phyloP scores from a whole-genome alignment of 2,797 vertebrate genomes.

The Phalloptychus januarius region DNA sequence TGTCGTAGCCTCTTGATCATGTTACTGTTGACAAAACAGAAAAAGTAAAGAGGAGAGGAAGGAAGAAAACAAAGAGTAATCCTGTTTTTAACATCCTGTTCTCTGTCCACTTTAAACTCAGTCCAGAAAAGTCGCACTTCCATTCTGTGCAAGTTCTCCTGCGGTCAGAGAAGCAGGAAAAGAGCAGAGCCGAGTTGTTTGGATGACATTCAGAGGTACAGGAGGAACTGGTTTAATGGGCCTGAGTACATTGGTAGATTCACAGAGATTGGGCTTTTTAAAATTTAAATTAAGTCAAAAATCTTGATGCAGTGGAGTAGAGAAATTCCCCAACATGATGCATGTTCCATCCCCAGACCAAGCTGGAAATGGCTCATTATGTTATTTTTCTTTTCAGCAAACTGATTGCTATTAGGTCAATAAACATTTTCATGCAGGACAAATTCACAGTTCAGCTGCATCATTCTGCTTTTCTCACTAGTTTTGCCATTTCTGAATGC shows the following conservation, averaged over 20 bases:
- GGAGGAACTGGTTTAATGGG: not conserved
- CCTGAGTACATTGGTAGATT: conserved; percentile 8
- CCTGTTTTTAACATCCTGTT: conserved; percentile 29
- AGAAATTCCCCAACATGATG: conserved; percentile 28
- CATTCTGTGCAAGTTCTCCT: conserved; percentile 20
- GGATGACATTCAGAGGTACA: conserved; percentile 31
- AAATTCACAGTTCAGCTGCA: conserved; percentile 18
- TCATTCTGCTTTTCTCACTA: conserved; percentile 15
- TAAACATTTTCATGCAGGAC: conserved; percentile 30
- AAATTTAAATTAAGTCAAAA: conserved; percentile 2
- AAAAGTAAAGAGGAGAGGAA: conserved; percentile 34
- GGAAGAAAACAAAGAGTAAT: conserved; percentile 20
- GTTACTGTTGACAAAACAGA: conserved; percentile 20
- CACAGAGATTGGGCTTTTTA: not conserved
- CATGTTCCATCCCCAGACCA: conserved; percentile 30
- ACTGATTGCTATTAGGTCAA: conserved; percentile 19
- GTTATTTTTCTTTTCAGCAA: not conserved
- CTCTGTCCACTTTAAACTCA: conserved; percentile 23
- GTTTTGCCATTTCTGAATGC: conserved; percentile 15
- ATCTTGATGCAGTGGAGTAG: conserved; percentile 1
- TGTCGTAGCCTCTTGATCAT: conserved; percentile 81
- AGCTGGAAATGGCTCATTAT: not conserved
- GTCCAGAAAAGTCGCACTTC: conserved; percentile 21
- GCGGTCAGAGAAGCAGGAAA: conserved; percentile 16
- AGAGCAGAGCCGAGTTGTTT: conserved; percentile 11